Base-by-base conservation (phyloP, 1,140 invertebrate genomes). In the Bombus difficillimus region DNA sequence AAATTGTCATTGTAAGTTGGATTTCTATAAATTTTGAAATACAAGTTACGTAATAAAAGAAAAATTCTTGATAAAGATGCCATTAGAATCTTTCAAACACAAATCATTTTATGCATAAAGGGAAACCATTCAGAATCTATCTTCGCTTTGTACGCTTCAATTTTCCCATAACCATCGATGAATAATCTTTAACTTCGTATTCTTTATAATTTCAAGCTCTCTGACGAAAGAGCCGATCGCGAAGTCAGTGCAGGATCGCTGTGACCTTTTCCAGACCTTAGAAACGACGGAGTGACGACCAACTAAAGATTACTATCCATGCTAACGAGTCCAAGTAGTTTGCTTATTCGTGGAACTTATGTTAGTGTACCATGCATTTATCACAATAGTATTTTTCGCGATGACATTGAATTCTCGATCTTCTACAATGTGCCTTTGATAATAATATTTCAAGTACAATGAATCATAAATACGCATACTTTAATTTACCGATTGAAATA, bases 261-360 rank as follows among this genome's bases (percentile, higher is more conserved):
- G 74, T 83, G 81, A 83, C 74, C 81, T 83, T 83, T 82, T 57
- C 81, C 74, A 69, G 41, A 47, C 74, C 81, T 39, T 34, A 83
- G 81, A 78, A 83, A 83, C 81, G 64, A 78, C 62, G 22, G 62
- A 68, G 81, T 57, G 81, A 83, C 81, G 73, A 83, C 39, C 47
- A 75, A 53, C 57, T 32, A 53, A 66, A 69, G 62, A 78, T 83
- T 69, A 78, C 43, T 28, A 64, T 57, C 59, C 73, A 28, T 32
- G 75, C 47, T 76, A 83, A 76, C 73, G 32, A 66, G 43, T 72
- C 41, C 62, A 57, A 74, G 57, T n/a, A 53, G 47, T 53, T 41
- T 9, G 47, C 78, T 39, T 64, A 39, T 28, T 59, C n/a, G 41
- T 53, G 80, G 43, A 62, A 64, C 71, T 74, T 12, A 12, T n/a